These are phyloP conservation scores for Hypomecis atomaria DNA, from an alignment of 2,888 invertebrate species.

Conservation along the genomic window DNA sequence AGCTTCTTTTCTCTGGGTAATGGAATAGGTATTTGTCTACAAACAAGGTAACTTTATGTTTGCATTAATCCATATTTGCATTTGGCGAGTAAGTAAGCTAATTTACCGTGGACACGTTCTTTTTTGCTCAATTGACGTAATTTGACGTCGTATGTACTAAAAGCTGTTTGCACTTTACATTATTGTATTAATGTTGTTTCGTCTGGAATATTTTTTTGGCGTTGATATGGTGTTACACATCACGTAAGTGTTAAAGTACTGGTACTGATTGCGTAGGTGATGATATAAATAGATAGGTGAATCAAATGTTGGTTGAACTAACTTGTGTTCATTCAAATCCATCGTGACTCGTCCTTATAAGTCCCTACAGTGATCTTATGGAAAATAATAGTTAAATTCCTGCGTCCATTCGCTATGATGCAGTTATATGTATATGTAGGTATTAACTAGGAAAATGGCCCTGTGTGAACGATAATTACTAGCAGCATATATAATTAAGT, in stretches of 20 bases:
- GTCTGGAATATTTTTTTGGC: neutral
- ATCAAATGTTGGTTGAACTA: too few relatives aligned
- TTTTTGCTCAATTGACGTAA: constrained; percentile 15
- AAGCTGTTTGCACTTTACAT: constrained; percentile 2
- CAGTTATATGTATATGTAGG: too few relatives aligned
- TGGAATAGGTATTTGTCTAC: constrained; percentile 38
- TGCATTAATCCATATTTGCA: constrained; percentile 17
- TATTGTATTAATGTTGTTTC: neutral
- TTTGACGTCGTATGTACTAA: neutral
- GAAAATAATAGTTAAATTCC: too few relatives aligned
- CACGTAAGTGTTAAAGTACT: neutral
- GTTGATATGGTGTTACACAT: neutral
- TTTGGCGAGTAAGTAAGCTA: constrained; percentile 18
- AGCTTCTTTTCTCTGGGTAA: constrained; percentile 8
- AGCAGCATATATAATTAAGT: too few relatives aligned
- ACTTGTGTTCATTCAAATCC: too few relatives aligned
- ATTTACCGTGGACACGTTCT: constrained; percentile 2
- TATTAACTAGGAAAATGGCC: too few relatives aligned
- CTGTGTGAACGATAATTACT: too few relatives aligned
- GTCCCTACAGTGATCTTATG: too few relatives aligned
- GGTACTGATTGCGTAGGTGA: neutral
- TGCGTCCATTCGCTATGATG: too few relatives aligned
- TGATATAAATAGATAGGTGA: too few relatives aligned
- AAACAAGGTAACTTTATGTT: constrained; percentile 34
- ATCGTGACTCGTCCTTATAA: too few relatives aligned